Percentiles rank a stretch among this genome's conserved stretches.
These are phyloP conservation scores for Falco cherrug DNA, from an alignment of 2,797 vertebrate species.

Conservation along the genomic window DNA sequence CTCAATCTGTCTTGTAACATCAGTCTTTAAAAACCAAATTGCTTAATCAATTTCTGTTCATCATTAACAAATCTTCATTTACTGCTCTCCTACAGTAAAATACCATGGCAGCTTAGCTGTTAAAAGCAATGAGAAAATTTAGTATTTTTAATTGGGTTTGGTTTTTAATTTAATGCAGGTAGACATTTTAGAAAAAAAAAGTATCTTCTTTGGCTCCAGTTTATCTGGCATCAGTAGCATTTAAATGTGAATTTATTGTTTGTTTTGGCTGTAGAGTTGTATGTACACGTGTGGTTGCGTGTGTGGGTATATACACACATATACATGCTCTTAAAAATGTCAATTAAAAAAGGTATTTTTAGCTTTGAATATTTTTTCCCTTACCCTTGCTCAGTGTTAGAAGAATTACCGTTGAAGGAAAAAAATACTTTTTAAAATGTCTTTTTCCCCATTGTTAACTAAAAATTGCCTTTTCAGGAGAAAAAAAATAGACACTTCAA, in stretches of 20 bases:
- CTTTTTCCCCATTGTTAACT: background rate
- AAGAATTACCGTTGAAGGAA: background rate
- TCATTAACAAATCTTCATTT: slow-evolving; percentile 59
- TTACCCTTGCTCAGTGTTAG: background rate
- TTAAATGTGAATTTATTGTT: slow-evolving; percentile 27
- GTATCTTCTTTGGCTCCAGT: background rate
- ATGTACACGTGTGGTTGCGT: slow-evolving; percentile 52
- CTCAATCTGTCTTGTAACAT: slow-evolving; percentile 70
- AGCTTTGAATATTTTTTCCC: background rate
- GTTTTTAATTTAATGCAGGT: background rate
- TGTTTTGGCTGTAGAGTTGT: slow-evolving; percentile 34
- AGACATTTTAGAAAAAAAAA: background rate
- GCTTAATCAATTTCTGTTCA: slow-evolving; percentile 61
- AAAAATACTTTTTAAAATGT: rapidly evolving
- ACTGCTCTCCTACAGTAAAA: slow-evolving; percentile 33
- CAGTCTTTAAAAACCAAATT: slow-evolving; percentile 62
- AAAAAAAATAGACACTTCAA: background rate
- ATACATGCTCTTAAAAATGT: slow-evolving; percentile 44
- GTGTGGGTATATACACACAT: slow-evolving; percentile 49
- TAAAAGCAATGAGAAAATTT: background rate
- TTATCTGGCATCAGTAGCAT: background rate
- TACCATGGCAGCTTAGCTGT: background rate
- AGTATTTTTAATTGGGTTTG: background rate
- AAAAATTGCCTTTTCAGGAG: background rate
- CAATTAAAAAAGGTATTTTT: slow-evolving; percentile 4